Evolutionary conservation across 2,797 vertebrate species (phyloP), one percentile per base, ranked within the genome.

Genomic region (Apodemus agrarius): DNA sequence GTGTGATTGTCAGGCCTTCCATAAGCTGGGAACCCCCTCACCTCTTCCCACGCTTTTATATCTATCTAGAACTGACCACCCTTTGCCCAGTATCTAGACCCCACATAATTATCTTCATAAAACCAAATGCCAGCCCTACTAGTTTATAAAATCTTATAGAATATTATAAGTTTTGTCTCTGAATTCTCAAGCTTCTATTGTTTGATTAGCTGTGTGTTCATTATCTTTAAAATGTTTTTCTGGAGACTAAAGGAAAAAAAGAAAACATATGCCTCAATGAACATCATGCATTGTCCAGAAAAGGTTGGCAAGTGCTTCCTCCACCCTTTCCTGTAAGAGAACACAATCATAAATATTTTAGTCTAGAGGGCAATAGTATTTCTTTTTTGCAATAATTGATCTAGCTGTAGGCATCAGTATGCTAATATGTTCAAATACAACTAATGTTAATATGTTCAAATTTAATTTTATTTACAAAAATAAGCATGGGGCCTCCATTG

Each of bases 161-260:
- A 29, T 4, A 65, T 93, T 75, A 75, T 89, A 12, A 82, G 5
- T 94, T 94, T 63, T 11, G 91, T 57, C 24, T 93, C n/a, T 93
- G 26, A 91, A 74, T 89, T 95, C 26, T 7, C 59, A 11, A 83
- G n/a, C 7, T 81, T 91, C 94, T 67, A 85, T 94, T 79, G 10
- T 89, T 24, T 94, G 34, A 88, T 90, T 86, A 94, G 14, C 72
- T 93, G 93, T 96, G 92, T 89, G n/a, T 52, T 40, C 72, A 88
- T 54, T 84, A 74, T 95, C 57, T 97, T 96, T 24, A 75, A 90
- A 83, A 69, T 86, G 86, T 90, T 80, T 92, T 90, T 88, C 59
- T 84, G 49, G 69, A 80, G 59, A 88, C 14, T 49, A 31, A n/a
- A 65, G 13, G 5, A 61, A 84, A 69, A 29, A 67, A 17, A 67